These are phyloP conservation scores for Coccyzus lansbergi DNA, from an alignment of 2,797 vertebrate species.

Conservation along the genomic window DNA sequence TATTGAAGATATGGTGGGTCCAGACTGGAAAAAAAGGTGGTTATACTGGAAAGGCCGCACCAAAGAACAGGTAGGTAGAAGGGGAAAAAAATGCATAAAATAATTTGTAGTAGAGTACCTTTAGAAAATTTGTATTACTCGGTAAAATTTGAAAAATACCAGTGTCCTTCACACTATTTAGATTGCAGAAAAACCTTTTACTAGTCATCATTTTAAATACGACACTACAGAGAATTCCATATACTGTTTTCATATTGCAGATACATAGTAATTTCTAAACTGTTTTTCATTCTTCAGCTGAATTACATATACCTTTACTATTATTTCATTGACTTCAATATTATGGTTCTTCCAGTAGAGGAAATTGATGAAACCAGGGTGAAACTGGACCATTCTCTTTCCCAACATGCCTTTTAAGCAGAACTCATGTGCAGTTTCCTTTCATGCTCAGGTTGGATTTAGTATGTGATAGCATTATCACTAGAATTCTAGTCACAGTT, in stretches of 20 bases:
- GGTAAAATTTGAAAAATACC: neutral
- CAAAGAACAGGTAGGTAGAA: slow-evolving; percentile 94
- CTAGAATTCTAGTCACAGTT: neutral
- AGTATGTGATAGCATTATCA: neutral
- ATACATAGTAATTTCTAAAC: neutral
- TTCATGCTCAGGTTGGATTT: neutral
- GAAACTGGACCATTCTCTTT: neutral
- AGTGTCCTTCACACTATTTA: neutral
- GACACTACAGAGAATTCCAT: neutral
- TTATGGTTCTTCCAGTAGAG: neutral
- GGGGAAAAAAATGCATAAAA: neutral
- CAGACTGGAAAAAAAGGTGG: slow-evolving; percentile 96
- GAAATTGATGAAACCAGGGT: neutral
- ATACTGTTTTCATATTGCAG: neutral
- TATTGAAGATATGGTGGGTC: slow-evolving; percentile 95
- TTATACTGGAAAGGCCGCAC: slow-evolving; percentile 89
- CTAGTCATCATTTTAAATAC: neutral
- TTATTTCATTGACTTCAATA: neutral
- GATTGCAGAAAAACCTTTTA: neutral
- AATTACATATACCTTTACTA: neutral
- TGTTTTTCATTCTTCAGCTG: neutral
- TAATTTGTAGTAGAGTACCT: neutral
- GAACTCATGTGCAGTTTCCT: neutral
- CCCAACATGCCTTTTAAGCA: neutral
- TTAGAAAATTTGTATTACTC: neutral